Evolutionary conservation across 2,888 invertebrate genomes (phyloP).

Genomic region (Tipula lateralis): DNA sequence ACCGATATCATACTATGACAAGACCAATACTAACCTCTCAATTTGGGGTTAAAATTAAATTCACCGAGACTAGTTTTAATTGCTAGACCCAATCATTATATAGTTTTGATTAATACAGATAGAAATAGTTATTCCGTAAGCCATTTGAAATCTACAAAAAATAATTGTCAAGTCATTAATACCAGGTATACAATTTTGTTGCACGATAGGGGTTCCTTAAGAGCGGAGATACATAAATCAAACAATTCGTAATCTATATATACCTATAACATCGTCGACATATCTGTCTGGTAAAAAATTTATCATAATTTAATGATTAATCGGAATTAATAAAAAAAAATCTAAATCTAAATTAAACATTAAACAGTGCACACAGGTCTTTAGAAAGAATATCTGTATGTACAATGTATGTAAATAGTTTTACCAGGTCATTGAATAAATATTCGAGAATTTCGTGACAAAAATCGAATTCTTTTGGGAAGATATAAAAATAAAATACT

Average conservation of each 20-base stretch:
- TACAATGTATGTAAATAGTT: background rate
- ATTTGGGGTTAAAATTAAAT: no score
- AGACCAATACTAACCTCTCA: no score
- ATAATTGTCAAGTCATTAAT: background rate
- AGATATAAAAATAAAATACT: background rate
- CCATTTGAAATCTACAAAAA: background rate
- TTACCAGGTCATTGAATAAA: slow-evolving; percentile 9
- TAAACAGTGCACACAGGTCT: background rate
- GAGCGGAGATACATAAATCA: background rate
- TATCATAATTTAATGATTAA: background rate
- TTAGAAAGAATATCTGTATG: background rate
- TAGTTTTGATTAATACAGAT: no score
- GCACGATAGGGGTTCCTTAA: slow-evolving; percentile 13
- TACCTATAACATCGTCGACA: background rate
- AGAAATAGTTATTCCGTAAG: background rate
- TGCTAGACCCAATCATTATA: no score
- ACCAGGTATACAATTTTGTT: background rate
- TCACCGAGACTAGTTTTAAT: no score
- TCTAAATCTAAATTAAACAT: background rate
- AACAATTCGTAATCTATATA: background rate
- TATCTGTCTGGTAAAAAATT: background rate
- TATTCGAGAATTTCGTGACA: background rate
- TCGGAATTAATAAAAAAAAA: no score
- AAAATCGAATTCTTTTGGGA: background rate
- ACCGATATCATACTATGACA: no score